phyloP scores from a whole-genome alignment of 2,888 invertebrate genomes.

The Lathronympha strigana region DNA sequence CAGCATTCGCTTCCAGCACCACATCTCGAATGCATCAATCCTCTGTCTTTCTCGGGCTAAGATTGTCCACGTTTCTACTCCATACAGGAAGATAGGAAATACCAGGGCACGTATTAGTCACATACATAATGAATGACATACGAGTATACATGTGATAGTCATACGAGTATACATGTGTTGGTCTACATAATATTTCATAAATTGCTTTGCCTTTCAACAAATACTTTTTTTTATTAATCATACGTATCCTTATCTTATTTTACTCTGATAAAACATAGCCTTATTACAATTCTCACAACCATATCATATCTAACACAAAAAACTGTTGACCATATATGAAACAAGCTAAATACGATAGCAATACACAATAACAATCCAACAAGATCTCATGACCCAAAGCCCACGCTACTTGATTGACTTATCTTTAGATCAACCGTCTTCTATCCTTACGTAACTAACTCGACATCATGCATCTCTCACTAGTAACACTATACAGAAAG shows the following conservation, averaged over 20 bases:
- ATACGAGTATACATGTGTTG: too few relatives aligned
- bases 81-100: too few relatives aligned
- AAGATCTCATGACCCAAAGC: constrained; percentile 52
- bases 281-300: constrained; percentile 10
- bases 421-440: constrained; percentile 59
- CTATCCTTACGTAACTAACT: neutral
- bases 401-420: constrained; percentile 65
- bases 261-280: neutral
- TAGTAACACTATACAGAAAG: neutral
- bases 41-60: too few relatives aligned
- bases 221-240: neutral
- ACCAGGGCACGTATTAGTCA: too few relatives aligned
- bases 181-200: too few relatives aligned
- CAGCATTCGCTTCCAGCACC: too few relatives aligned
- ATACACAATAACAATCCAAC: constrained; percentile 47
- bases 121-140: too few relatives aligned
- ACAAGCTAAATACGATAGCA: constrained; percentile 36
- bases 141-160: too few relatives aligned
- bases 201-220: too few relatives aligned
- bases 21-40: too few relatives aligned
- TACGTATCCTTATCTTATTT: neutral
- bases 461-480: constrained; percentile 9
- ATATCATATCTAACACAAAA: constrained; percentile 22
- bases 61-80: too few relatives aligned
- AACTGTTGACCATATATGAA: constrained; percentile 31